Percentiles rank a stretch among this genome's conserved stretches.
Conservation (phyloP, 2,888 invertebrate species). For the Agrochola lychnidis region DNA sequence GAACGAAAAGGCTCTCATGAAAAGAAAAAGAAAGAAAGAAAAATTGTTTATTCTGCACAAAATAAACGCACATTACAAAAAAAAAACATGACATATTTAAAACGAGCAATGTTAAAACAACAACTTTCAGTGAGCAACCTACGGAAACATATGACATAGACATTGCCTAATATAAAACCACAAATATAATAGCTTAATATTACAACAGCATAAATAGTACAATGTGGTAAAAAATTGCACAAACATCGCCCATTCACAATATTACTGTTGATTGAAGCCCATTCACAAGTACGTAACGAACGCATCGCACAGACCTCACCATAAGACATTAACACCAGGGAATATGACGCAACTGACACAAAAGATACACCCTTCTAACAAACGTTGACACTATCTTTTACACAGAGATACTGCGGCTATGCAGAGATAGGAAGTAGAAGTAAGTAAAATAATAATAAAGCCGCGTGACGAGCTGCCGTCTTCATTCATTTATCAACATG, state of each 20-base stretch:
- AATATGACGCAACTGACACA: constrained; percentile 25
- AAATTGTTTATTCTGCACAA: too few species aligned
- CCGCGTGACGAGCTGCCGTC: not conserved
- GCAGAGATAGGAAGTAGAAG: not conserved
- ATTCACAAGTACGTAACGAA: constrained; percentile 21
- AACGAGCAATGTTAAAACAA: not conserved
- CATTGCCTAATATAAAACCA: not conserved
- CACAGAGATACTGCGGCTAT: not conserved
- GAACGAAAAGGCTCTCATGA: too few species aligned
- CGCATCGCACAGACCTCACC: constrained; percentile 3
- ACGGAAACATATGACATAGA: not conserved
- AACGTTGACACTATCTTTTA: constrained; percentile 27
- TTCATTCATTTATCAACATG: not conserved
- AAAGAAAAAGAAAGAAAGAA: too few species aligned
- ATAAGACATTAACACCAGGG: constrained; percentile 10
- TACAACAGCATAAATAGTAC: constrained; percentile 2
- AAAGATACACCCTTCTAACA: constrained; percentile 3
- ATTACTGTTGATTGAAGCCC: constrained; percentile 15
- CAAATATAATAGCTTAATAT: constrained; percentile 1
- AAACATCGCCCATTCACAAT: constrained; percentile 40
- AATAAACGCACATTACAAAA: too few species aligned
- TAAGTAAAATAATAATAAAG: not conserved
- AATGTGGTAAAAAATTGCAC: constrained; percentile 15
- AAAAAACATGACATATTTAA: too few species aligned
- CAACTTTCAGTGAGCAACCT: not conserved